Conservation (phyloP, 2,797 vertebrate species). For the Percopsis omiscomaycus region DNA sequence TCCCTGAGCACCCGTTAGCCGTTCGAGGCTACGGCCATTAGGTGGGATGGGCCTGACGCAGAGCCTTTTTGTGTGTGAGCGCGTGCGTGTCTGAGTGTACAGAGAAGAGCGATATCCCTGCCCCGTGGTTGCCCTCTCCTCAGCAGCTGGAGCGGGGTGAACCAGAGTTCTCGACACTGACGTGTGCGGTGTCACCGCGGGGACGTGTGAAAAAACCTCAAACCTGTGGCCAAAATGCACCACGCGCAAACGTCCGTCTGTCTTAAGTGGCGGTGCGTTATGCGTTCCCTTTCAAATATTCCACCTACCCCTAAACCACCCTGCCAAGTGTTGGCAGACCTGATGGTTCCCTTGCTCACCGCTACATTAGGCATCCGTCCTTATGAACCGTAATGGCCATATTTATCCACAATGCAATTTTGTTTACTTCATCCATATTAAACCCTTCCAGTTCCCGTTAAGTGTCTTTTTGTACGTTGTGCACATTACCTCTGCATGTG, state of each 20-base stretch:
- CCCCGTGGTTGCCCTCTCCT: constrained; percentile 69
- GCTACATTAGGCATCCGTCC: constrained; percentile 13
- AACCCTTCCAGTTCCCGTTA: not conserved
- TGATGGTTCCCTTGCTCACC: constrained; percentile 17
- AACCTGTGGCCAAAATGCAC: not conserved
- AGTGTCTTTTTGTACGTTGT: constrained; percentile 2
- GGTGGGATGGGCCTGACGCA: constrained; percentile 63
- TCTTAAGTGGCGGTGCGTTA: not conserved
- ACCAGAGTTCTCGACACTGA: constrained; percentile 63
- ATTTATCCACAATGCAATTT: constrained; percentile 33
- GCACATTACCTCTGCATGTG: constrained; percentile 19
- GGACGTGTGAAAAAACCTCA: constrained; percentile 67
- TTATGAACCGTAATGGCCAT: constrained; percentile 30
- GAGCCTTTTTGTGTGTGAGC: constrained; percentile 56
- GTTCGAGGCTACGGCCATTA: constrained; percentile 68
- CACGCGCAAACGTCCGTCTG: not conserved
- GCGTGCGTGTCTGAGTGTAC: constrained; percentile 34
- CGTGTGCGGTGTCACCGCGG: constrained; percentile 61
- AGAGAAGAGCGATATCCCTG: constrained; percentile 66
- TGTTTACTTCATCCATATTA: constrained; percentile 6
- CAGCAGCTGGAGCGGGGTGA: constrained; percentile 77
- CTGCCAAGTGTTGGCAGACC: constrained; percentile 6
- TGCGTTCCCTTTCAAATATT: constrained; percentile 47
- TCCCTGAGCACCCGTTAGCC: constrained; percentile 73
- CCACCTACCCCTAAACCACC: constrained; percentile 34